Base-by-base conservation (phyloP, 2,113 vertebrate species). In the Xiphophorus maculatus region DNA sequence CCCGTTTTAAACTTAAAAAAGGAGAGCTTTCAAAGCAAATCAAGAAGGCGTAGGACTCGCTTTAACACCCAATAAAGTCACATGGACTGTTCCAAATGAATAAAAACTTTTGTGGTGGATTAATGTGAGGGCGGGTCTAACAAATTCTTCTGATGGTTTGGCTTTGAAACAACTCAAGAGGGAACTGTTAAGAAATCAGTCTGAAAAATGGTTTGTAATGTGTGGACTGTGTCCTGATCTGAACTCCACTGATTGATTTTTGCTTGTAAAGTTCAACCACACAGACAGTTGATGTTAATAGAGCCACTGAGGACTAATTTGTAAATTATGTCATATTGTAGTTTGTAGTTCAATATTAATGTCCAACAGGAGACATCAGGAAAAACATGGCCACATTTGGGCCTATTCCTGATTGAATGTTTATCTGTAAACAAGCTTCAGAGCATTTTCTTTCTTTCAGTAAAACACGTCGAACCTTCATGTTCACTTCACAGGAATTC, bases 41-140 rank as follows among this genome's bases (percentile, higher is more conserved):
- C 29, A 63, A 8, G 73, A 76, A 81, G 77, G 80, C 42, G 80
- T 69, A 66, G 33, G 83, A 73, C 61, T 91, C 81, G 76, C 86
- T 68, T 82, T 70, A 80, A 81, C 82, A 82, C 82, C 76, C 79
- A 77, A 72, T 75, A 89, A 76, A 86, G 87, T 92, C 85, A 88
- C 83, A 89, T 88, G 83, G 89, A 88, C 71, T 63, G 7, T 69
- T 74, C 40, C 66, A 54, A 63, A 88, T 92, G 91, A 94, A 93
- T 92, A 73, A 76, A 86, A 27, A 79, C 66, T 88, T 90, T 93
- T 94, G 91, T 94, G 86, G 73, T 69, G 35, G 74, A 88, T 68
- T 35, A 44, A 73, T 73, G 66, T 68, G 82, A 15, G 64, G 28
- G 58, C 63, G 11, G 40, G 44, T 28, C 77, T 63, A 81, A 80